A percentile compares a stretch with the other conserved stretches of the same genome.
phyloP scores from a whole-genome alignment of 2,888 invertebrate genomes.

The Drosophila stalkeri region DNA sequence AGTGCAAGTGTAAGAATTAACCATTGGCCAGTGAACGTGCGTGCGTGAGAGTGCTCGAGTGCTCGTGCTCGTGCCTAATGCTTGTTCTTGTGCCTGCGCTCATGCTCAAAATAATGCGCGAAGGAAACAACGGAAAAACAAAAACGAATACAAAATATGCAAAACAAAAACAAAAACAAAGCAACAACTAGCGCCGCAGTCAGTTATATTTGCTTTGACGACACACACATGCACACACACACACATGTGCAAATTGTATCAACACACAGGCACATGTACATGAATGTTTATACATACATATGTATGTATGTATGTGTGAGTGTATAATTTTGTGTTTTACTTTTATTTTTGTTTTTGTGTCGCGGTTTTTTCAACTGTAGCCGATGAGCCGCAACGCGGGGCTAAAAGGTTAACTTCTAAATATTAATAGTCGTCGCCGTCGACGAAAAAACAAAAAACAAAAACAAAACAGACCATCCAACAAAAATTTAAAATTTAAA shows the following conservation, averaged over 20 bases:
- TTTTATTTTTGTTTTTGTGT: slow-evolving; percentile 46
- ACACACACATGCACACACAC: slow-evolving; percentile 17
- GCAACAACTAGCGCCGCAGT: slow-evolving; percentile 28
- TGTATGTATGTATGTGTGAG: slow-evolving; percentile 9
- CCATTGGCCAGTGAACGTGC: slow-evolving; percentile 41
- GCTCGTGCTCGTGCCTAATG: slow-evolving; percentile 5
- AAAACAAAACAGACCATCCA: slow-evolving; percentile 32
- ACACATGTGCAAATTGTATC: slow-evolving; percentile 5
- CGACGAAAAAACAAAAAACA: slow-evolving; percentile 49
- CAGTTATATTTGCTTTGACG: slow-evolving; percentile 33
- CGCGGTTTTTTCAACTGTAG: slow-evolving; percentile 61
- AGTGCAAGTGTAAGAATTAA: slow-evolving; percentile 59
- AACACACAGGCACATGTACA: background rate
- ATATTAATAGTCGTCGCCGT: slow-evolving; percentile 83
- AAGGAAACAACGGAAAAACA: slow-evolving; percentile 18
- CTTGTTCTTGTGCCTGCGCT: background rate
- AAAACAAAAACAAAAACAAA: slow-evolving; percentile 12
- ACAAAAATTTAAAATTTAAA: slow-evolving; percentile 31
- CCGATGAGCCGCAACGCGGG: slow-evolving; percentile 73
- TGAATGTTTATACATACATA: slow-evolving; percentile 2
- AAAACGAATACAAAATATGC: slow-evolving; percentile 17
- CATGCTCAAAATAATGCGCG: slow-evolving; percentile 10
- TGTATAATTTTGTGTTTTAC: slow-evolving; percentile 42
- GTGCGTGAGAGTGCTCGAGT: slow-evolving; percentile 16
- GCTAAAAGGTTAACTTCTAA: slow-evolving; percentile 85